Conservation (phyloP, 2,888 invertebrate species). For the Dastarcus helophoroides region DNA sequence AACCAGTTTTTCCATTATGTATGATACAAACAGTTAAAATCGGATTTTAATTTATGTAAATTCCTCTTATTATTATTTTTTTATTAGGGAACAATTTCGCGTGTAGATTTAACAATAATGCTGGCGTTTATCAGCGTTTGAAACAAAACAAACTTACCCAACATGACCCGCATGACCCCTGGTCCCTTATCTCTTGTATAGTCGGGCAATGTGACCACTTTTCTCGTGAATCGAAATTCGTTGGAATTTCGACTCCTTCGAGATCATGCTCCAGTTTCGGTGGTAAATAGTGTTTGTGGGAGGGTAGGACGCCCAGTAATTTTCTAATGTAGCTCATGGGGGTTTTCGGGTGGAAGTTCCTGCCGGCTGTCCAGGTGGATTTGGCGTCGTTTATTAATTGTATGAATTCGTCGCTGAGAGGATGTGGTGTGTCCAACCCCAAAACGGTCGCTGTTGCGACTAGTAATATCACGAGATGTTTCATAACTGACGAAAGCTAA, state of each 20-base stretch:
- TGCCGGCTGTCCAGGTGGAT: conserved; percentile 65
- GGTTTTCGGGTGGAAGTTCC: conserved; percentile 55
- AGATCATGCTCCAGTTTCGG: conserved; percentile 26
- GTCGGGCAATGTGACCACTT: conserved; percentile 77
- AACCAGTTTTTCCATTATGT: no score
- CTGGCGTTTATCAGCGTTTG: no score
- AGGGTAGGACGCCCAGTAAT: conserved; percentile 61
- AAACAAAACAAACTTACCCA: conserved; percentile 52
- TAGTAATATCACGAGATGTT: no score
- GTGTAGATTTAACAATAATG: no score
- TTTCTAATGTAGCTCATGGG: conserved; percentile 47
- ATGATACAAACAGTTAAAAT: no score
- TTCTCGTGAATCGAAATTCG: conserved; percentile 65
- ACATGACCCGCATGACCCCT: conserved; percentile 81
- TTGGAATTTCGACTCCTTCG: conserved; percentile 46
- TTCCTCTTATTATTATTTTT: no score
- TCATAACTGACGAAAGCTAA: no score
- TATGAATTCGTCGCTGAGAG: conserved; percentile 61
- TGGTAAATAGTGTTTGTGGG: conserved; percentile 41
- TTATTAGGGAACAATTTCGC: no score
- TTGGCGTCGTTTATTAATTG: conserved; percentile 54
- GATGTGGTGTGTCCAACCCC: no score
- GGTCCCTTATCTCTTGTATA: conserved; percentile 66
- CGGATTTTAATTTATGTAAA: no score
- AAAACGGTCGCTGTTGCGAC: no score